Percentiles rank a stretch among this genome's conserved stretches.
Conservation (phyloP, 2,888 invertebrate species). For the Aplocera efformata region DNA sequence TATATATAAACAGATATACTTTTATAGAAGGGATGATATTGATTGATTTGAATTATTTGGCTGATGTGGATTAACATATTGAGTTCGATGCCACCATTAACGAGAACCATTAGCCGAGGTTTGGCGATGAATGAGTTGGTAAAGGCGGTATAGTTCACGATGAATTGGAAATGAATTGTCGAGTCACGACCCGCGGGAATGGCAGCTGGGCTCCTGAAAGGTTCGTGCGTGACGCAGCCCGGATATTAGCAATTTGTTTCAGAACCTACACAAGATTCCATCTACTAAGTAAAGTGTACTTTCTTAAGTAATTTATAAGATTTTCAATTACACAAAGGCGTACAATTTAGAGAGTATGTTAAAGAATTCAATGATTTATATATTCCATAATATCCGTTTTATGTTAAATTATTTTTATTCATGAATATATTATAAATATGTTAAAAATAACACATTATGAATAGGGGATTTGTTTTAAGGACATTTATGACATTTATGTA, state of each 20-base stretch:
- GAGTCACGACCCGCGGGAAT: conserved; percentile 14
- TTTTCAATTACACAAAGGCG: background rate
- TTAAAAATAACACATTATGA: too few species aligned
- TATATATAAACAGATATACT: too few species aligned
- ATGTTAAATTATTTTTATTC: too few species aligned
- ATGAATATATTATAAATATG: too few species aligned
- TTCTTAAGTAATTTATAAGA: conserved; percentile 5
- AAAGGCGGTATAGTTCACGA: conserved; percentile 12
- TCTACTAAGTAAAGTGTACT: conserved; percentile 20
- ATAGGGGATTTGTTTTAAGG: too few species aligned
- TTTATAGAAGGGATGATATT: background rate
- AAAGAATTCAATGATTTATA: too few species aligned
- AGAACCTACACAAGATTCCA: conserved; percentile 33
- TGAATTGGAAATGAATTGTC: conserved; percentile 3
- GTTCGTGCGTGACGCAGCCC: conserved; percentile 39
- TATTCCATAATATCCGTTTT: too few species aligned
- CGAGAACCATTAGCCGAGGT: conserved; percentile 9
- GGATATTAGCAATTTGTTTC: conserved; percentile 58
- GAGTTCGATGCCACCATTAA: conserved; percentile 1
- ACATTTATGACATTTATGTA: too few species aligned
- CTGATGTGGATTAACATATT: conserved; percentile 3
- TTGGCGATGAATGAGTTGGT: background rate
- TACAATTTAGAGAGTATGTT: too few species aligned
- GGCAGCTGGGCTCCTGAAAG: conserved; percentile 18
- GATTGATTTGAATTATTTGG: conserved; percentile 6